A percentile compares a stretch with the other conserved stretches of the same genome.
Conservation (phyloP, 2,888 invertebrate genomes). For the Drosophila nr. fundita region DNA sequence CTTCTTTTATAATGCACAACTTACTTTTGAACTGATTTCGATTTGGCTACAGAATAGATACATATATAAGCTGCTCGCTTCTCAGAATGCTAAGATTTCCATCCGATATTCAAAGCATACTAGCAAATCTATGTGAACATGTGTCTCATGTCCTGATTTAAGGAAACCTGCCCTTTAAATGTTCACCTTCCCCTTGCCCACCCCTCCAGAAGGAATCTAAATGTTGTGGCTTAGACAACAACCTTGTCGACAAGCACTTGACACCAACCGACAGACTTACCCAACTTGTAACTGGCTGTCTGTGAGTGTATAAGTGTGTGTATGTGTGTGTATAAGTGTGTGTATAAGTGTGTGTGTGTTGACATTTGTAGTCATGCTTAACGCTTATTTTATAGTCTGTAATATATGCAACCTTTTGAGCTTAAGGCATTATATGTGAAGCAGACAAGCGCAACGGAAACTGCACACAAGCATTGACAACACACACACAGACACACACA, state of each 20-base stretch:
- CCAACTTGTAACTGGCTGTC: conserved; percentile 20
- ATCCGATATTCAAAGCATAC: conserved; percentile 5
- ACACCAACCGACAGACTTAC: conserved; percentile 65
- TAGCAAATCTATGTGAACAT: conserved; percentile 20
- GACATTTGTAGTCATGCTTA: conserved; percentile 48
- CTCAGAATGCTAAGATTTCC: conserved; percentile 10
- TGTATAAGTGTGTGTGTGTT: conserved; percentile 15
- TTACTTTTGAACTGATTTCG: neutral
- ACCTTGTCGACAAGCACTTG: conserved; percentile 70
- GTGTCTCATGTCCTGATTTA: conserved; percentile 22
- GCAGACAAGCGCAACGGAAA: conserved; percentile 52
- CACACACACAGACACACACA: conserved; percentile 5
- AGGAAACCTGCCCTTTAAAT: conserved; percentile 3
- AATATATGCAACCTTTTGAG: conserved; percentile 56
- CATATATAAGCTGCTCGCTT: neutral
- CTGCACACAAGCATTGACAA: conserved; percentile 41
- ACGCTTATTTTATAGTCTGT: conserved; percentile 67
- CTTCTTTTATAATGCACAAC: neutral
- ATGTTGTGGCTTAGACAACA: conserved; percentile 44
- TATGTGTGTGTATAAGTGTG: neutral
- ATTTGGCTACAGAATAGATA: neutral
- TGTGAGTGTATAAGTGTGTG: conserved; percentile 3
- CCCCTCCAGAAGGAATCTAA: neutral
- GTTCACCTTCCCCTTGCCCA: neutral
- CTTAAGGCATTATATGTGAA: conserved; percentile 41